Evolutionary conservation across 1,140 invertebrate species (phyloP), one percentile per base, ranked within the genome.

Genomic region (Drosophila gunungcola): DNA sequence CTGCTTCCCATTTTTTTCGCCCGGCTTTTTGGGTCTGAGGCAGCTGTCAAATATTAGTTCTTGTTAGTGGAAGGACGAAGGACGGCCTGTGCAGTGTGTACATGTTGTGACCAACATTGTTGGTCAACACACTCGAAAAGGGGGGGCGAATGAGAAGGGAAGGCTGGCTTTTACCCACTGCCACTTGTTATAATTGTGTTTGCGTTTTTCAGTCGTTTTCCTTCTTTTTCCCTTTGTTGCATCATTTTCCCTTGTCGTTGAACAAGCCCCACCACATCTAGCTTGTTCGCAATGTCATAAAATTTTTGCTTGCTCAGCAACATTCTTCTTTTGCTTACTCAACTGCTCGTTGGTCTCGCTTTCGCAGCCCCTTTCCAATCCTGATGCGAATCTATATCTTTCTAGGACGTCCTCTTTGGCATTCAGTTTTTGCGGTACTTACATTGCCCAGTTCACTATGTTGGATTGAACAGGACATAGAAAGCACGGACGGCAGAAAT

Each of bases 101-200:
- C 63, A 72, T 85, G 77, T 85, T 74, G 68, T 88, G 83, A 88
- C 83, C 83, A 88, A 86, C 84, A 83, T 65, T 86, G 83, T 86
- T 88, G 83, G 83, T 88, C 83, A 89, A 74, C 73, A 85, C 78
- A 88, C 79, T 82, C 83, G 46, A 49, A 55, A 29, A 21, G 42
- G 42, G 62, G 12, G 13, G 13, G 39, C n/a, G 1, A 16, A 45
- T 4, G n/a, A 38, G 27, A 11, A n/a, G 27, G 43, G 11, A 27
- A 29, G 58, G 21, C n/a, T n/a, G 41, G 16, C 16, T 46, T 36
- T 51, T 61, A 11, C 56, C 52, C 51, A 25, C 43, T 70, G 51
- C 60, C 83, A 86, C 82, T 86, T 86, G 82, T 88, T 86, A 86
- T 86, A 86, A 86, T 86, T 86, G 82, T 86, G 82, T 86, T 86